Conservation (phyloP, 2,113 vertebrate species). For the Cynocephalus volans region DNA sequence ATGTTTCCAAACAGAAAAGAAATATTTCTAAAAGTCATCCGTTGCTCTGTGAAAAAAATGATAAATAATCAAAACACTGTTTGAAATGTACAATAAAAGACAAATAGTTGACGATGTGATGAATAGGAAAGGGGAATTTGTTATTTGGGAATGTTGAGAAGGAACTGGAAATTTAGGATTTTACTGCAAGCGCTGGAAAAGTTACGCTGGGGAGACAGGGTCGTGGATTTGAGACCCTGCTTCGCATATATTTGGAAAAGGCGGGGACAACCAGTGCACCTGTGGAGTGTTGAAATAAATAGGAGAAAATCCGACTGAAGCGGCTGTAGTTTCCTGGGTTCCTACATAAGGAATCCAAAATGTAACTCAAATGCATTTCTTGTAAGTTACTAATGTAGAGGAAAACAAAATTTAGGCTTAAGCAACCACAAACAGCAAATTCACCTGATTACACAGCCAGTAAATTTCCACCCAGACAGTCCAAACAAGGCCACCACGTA, state of each 20-base stretch:
- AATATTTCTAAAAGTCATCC: neutral
- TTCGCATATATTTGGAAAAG: neutral
- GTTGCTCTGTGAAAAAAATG: neutral
- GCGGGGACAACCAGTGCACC: too few relatives aligned
- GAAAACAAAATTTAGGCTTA: neutral
- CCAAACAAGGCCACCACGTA: neutral
- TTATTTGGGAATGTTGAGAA: neutral
- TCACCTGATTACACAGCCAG: neutral
- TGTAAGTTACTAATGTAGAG: neutral
- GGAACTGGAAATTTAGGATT: neutral
- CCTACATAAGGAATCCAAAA: neutral
- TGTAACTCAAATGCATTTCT: neutral
- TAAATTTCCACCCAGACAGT: fast-evolving
- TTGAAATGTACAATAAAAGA: neutral
- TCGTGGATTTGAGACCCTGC: neutral
- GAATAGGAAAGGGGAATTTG: neutral
- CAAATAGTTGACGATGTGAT: neutral
- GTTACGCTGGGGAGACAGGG: neutral
- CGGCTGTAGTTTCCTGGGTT: too few relatives aligned
- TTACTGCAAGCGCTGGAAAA: neutral
- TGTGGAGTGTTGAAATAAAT: neutral
- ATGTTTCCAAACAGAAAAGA: neutral
- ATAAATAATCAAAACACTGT: neutral
- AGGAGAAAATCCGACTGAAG: too few relatives aligned
- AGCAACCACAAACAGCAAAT: neutral